A percentile compares a stretch with the other conserved stretches of the same genome.
Evolutionary conservation across 1,140 invertebrate species (phyloP).

Genomic region (Acromyrmex heyeri): DNA sequence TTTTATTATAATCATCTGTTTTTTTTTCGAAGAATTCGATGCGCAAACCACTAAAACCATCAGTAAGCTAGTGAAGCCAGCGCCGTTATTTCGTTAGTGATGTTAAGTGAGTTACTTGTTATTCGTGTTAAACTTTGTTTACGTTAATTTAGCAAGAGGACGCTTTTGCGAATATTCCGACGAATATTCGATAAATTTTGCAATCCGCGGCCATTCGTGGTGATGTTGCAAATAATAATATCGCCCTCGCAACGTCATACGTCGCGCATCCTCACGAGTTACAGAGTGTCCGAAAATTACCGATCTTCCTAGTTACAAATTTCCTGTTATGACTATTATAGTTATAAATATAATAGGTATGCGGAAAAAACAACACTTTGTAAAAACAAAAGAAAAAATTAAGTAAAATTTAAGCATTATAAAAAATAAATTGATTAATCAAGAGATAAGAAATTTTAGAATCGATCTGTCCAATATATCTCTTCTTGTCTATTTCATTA

Average conservation of each 20-base stretch:
- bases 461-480: background rate
- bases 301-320: background rate
- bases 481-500: background rate
- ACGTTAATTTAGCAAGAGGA: slow-evolving; percentile 26
- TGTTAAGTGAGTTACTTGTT: slow-evolving; percentile 16
- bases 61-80: background rate
- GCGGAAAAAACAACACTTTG: background rate
- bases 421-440: background rate
- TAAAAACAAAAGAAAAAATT: background rate
- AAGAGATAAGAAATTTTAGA: background rate
- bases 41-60: background rate
- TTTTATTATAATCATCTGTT: background rate
- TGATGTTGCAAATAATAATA: slow-evolving; percentile 20
- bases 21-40: background rate
- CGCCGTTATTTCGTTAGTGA: slow-evolving; percentile 6
- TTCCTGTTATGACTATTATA: no score
- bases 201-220: background rate
- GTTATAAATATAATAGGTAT: background rate
- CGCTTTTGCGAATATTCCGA: background rate
- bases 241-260: background rate
- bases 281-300: slow-evolving; percentile 22
- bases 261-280: background rate
- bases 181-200: slow-evolving; percentile 38
- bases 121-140: slow-evolving; percentile 16
- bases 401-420: background rate